Evolutionary conservation across 1,140 invertebrate species (phyloP).

Genomic region (Drosophila setifemur): DNA sequence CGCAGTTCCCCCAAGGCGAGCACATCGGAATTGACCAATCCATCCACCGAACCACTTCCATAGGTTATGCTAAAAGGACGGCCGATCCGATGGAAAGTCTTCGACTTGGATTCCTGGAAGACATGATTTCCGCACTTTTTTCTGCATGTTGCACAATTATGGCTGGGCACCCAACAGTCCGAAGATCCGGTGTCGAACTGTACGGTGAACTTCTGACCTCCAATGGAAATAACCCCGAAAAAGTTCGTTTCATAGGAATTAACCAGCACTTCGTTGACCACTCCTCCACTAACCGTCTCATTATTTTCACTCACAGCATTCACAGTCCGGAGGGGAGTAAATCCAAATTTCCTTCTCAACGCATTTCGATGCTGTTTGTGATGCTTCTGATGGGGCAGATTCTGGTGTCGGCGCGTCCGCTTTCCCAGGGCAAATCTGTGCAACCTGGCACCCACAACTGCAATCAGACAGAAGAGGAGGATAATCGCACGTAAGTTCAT

Average conservation of each 20-base stretch:
- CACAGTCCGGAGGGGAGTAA: not conserved
- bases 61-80: constrained; percentile 13
- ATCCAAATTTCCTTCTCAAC: constrained; percentile 15
- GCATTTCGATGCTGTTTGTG: constrained; percentile 1
- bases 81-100: not conserved
- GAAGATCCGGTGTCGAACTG: constrained; percentile 69
- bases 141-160: constrained; percentile 83
- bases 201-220: constrained; percentile 87
- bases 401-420: not conserved
- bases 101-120: constrained; percentile 85
- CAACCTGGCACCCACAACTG: not conserved
- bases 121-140: constrained; percentile 98
- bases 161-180: constrained; percentile 66
- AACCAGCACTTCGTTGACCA: constrained; percentile 12
- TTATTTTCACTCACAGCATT: not conserved
- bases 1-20: not conserved
- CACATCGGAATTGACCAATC: constrained; percentile 3
- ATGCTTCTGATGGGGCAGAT: not conserved
- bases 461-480: constrained; percentile 5
- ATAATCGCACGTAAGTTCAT: constrained; percentile 16
- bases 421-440: constrained; percentile 6
- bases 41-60: constrained; percentile 12
- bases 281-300: not conserved
- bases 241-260: constrained; percentile 62
- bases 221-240: constrained; percentile 92